Evolutionary conservation across 2,888 invertebrate species (phyloP), one percentile per base, ranked within the genome.

Genomic region (Microctonus hyperodae): DNA sequence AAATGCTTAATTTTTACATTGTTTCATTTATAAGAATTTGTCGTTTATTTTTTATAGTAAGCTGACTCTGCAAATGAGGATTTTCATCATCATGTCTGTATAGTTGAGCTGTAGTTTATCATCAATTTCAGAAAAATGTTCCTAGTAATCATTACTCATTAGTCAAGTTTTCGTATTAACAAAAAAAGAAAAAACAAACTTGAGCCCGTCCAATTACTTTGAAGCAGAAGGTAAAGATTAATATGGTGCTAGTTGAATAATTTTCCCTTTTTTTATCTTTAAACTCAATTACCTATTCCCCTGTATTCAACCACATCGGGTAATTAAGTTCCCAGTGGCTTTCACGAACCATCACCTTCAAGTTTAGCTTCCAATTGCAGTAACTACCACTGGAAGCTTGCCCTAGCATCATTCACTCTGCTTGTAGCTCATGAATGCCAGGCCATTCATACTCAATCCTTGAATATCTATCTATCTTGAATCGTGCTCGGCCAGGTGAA

Each of bases 301-400:
- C 67, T 74, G 74, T 73, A 73, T 74, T 70, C 70, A 70, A 64
- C 72, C 70, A 72, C 71, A 70, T 71, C 72, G 73, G 73, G 74
- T 78, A 78, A 78, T 78, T 78, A 78, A 77, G 76, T 78, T 76
- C 73, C 73, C 72, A 74, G 74, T 71, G 75, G 78, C 73, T 76
- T 77, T 75, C 76, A 75, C 72, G 71, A 72, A 66, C 77, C 71
- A 73, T 64, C 72, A 68, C 69, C 71, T 70, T 66, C 71, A 71
- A 69, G 68, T 70, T 71, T 72, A 59, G 69, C 70, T 75, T 75
- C 75, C 76, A 77, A 78, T 78, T 73, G 72, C 72, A 71, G 72
- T 73, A 77, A 78, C 78, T 75, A 73, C 64, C 70, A 59, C 25
- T 33, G 28, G 35, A 22, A 50, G 33, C 13, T 25, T 31, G 35